A percentile compares a stretch with the other conserved stretches of the same genome.
phyloP scores from a whole-genome alignment of 2,888 invertebrate species.

The Ischnus inquisitorius region DNA sequence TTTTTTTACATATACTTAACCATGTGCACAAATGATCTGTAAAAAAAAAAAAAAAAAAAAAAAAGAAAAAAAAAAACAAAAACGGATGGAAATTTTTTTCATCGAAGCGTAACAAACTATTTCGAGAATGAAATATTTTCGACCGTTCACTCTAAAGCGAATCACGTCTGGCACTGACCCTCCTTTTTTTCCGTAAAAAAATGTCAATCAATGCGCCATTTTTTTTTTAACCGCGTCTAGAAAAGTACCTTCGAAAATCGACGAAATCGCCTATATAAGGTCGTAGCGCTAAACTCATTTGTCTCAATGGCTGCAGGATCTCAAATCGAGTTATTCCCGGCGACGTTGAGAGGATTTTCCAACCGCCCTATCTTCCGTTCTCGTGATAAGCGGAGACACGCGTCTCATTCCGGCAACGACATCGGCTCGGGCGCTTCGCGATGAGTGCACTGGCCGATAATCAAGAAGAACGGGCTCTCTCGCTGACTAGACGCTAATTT shows the following conservation, averaged over 20 bases:
- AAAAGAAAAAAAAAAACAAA: background rate
- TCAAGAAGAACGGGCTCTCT: too few relatives aligned
- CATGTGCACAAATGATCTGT: too few relatives aligned
- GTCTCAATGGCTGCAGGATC: background rate
- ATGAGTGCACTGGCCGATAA: too few relatives aligned
- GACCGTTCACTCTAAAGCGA: slow-evolving; percentile 25
- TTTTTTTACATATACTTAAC: too few relatives aligned
- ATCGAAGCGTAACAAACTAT: background rate
- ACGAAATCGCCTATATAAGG: too few relatives aligned
- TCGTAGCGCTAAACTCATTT: background rate
- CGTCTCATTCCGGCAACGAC: background rate
- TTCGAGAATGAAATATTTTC: slow-evolving; percentile 41
- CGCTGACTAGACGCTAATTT: too few relatives aligned
- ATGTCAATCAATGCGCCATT: too few relatives aligned
- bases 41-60: too few relatives aligned
- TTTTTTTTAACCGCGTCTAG: too few relatives aligned
- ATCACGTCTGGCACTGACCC: slow-evolving; percentile 20
- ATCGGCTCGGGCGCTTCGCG: background rate
- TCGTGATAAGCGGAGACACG: background rate
- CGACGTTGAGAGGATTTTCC: background rate
- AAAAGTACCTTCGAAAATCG: too few relatives aligned
- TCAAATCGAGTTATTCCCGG: background rate
- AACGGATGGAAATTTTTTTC: slow-evolving; percentile 10
- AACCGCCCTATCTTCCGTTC: background rate
- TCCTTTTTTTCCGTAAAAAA: too few relatives aligned